phyloP scores from a whole-genome alignment of 2,797 vertebrate genomes.

The Amblyopsis hoosieri region DNA sequence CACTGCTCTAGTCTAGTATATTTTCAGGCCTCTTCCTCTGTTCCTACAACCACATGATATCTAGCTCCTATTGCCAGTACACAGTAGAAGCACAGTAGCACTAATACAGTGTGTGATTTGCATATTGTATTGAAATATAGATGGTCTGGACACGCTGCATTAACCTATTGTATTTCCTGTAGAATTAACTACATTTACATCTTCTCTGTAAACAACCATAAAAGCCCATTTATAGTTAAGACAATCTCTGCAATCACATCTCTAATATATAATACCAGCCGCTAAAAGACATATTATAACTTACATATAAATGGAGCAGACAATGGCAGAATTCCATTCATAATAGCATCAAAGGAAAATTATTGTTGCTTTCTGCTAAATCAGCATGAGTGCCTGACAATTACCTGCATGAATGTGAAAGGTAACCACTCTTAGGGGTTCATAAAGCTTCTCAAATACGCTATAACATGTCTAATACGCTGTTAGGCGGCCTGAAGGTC shows the following conservation, averaged over 20 bases:
- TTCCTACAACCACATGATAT: no score
- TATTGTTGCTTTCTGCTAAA: conserved; percentile 10
- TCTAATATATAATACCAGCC: conserved; percentile 41
- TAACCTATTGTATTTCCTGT: background rate
- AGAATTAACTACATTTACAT: conserved; percentile 1
- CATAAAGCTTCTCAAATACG: conserved; percentile 39
- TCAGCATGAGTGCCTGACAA: conserved; percentile 41
- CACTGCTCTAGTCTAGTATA: no score
- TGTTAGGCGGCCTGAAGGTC: conserved; percentile 43
- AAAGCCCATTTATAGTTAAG: conserved; percentile 46
- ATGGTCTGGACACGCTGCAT: no score
- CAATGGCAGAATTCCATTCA: conserved; percentile 25
- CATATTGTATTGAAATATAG: no score
- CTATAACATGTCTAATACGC: conserved; percentile 12
- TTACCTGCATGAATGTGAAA: conserved; percentile 15
- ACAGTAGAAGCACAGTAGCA: no score
- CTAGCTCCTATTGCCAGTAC: no score
- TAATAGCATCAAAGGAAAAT: conserved; percentile 27
- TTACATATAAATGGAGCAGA: conserved; percentile 24
- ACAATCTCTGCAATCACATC: conserved; percentile 25
- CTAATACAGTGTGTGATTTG: no score
- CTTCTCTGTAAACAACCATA: conserved; percentile 44
- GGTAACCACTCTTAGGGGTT: conserved; percentile 22
- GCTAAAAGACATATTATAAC: conserved; percentile 23
- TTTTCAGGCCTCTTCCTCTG: no score